Conservation (phyloP, 2,113 vertebrate genomes). For the Nipponia nippon region DNA sequence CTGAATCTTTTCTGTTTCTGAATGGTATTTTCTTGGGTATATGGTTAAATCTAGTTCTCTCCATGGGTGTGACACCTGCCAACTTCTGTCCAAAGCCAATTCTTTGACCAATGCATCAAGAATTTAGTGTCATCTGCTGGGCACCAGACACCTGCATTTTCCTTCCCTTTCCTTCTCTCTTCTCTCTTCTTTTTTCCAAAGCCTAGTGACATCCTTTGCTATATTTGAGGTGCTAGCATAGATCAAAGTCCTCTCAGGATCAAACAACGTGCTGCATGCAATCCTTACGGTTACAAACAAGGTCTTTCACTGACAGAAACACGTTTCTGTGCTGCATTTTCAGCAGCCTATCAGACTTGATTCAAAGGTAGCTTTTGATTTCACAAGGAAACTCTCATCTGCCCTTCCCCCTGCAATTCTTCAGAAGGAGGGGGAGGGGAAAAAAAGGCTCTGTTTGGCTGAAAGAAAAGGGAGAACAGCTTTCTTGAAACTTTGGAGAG, state of each 20-base stretch:
- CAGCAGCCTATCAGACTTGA: not conserved
- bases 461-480: not conserved
- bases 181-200: not conserved
- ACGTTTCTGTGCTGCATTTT: not conserved
- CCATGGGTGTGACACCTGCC: not conserved
- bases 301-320: constrained; percentile 51
- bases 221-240: constrained; percentile 12
- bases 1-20: not conserved
- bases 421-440: not conserved
- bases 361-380: constrained; percentile 44
- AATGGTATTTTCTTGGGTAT: not conserved
- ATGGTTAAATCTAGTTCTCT: not conserved
- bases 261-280: not conserved
- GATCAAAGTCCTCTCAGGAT: constrained; percentile 64
- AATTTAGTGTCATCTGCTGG: not conserved
- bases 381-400: not conserved
- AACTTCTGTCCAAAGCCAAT: not conserved
- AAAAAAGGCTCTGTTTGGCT: not conserved
- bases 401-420: not conserved
- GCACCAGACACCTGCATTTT: not conserved
- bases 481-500: not conserved
- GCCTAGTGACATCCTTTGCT: constrained; percentile 36
- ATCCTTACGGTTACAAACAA: constrained; percentile 56
- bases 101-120: not conserved
- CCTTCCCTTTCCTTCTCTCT: not conserved